Evolutionary conservation across 2,113 vertebrate species (phyloP).

Genomic region (Lepidothrix coronata): DNA sequence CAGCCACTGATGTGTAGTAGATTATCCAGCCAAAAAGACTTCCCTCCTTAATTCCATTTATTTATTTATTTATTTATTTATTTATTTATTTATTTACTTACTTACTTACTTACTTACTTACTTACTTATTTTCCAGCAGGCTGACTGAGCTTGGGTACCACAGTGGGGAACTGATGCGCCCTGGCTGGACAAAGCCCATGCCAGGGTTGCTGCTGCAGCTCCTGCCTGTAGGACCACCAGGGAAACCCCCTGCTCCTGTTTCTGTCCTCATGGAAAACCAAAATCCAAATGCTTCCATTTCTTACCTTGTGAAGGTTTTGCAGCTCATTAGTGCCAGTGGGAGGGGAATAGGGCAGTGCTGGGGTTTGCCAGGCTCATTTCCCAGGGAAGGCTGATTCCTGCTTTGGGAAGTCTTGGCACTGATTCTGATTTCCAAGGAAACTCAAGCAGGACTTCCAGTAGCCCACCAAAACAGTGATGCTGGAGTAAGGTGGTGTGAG

Average conservation of each 20-base stretch:
- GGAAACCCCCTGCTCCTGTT: neutral
- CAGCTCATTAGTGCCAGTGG: neutral
- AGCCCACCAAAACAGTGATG: neutral
- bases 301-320: neutral
- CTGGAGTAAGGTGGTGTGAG: neutral
- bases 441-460: neutral
- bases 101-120: neutral
- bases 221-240: neutral
- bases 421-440: neutral
- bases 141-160: neutral
- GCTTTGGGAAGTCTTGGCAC: neutral
- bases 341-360: neutral
- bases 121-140: neutral
- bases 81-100: neutral
- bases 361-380: neutral
- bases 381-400: neutral
- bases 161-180: rapidly evolving
- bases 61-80: neutral
- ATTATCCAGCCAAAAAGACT: neutral
- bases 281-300: neutral
- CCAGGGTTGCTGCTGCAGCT: neutral
- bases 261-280: neutral
- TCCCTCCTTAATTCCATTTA: neutral
- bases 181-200: neutral
- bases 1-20: neutral